Evolutionary conservation across 2,113 vertebrate genomes (phyloP), one percentile per base, ranked within the genome.

Genomic region (Limanda limanda): DNA sequence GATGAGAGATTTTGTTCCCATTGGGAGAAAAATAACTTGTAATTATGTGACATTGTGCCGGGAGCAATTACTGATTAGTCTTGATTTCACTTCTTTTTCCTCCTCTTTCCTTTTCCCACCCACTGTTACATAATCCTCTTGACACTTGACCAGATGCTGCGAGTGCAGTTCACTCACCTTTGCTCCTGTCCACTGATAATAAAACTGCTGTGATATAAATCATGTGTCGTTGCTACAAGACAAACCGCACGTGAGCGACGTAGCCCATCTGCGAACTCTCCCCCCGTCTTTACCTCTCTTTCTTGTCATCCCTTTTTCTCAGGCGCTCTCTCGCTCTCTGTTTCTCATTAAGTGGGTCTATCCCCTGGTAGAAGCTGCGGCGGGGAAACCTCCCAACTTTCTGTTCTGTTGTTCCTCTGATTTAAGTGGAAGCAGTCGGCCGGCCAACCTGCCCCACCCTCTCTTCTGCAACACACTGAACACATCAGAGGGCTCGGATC

Each of bases 371-470:
- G 52, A 76, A 52, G 55, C 51, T 31, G 25, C 11, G 0, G 8
- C 31, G 47, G 75, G 73, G 68, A 85, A 87, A 80, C 73, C 65
- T 79, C 68, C 74, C 75, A 51, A 1, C 78, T 75, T 81, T 85
- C 52, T 81, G 80, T 71, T 63, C 61, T 82, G 76, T 78, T 78
- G 61, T 64, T 84, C 81, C 71, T 86, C 40, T 40, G 55, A 18
- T 83, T 79, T 85, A 90, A 87, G 79, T 87, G 79, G 73, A 90
- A 82, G 73, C 81, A 76, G 83, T 67, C 45, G 59, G 64, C 20
- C 60, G 67, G 78, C 62, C 80, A 85, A 68, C 40, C 76, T 40
- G 76, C 83, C 74, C 75, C 92, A 85, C 91, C 86, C 87, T 79
- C 55, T 23, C 4, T 62, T 75, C 76, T 76, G 57, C 55, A 76